Conservation (phyloP, 1,140 invertebrate genomes). For the Cyclina sinensis region DNA sequence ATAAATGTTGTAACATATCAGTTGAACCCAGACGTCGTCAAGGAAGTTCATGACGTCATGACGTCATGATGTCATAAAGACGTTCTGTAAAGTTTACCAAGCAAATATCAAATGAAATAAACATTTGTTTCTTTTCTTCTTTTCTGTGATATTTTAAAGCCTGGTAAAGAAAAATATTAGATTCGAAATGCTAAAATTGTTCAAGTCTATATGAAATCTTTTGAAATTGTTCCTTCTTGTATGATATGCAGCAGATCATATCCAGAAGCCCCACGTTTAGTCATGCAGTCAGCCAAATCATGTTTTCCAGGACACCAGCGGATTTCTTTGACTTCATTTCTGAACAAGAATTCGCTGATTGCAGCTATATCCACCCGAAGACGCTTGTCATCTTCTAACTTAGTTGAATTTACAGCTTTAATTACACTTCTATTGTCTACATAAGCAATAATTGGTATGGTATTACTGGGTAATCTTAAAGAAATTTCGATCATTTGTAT, state of each 20-base stretch:
- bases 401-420: too few relatives aligned
- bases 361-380: too few relatives aligned
- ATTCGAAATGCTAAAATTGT: constrained; percentile 2
- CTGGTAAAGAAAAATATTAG: background rate
- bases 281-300: constrained; percentile 47
- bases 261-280: too few relatives aligned
- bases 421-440: too few relatives aligned
- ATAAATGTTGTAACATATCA: too few relatives aligned
- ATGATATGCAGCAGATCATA: too few relatives aligned
- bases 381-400: too few relatives aligned
- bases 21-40: background rate
- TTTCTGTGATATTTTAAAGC: background rate
- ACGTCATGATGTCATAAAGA: constrained; percentile 23
- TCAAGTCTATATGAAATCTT: constrained; percentile 47
- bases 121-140: constrained; percentile 21
- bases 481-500: background rate
- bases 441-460: too few relatives aligned
- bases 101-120: too few relatives aligned
- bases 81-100: constrained; percentile 23
- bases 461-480: background rate
- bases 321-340: too few relatives aligned
- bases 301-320: constrained; percentile 34
- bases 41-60: too few relatives aligned
- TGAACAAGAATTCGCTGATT: too few relatives aligned
- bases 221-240: constrained; percentile 19